A percentile compares a stretch with the other conserved stretches of the same genome.
Conservation (phyloP, 2,888 invertebrate species). For the Subacronicta megacephala region DNA sequence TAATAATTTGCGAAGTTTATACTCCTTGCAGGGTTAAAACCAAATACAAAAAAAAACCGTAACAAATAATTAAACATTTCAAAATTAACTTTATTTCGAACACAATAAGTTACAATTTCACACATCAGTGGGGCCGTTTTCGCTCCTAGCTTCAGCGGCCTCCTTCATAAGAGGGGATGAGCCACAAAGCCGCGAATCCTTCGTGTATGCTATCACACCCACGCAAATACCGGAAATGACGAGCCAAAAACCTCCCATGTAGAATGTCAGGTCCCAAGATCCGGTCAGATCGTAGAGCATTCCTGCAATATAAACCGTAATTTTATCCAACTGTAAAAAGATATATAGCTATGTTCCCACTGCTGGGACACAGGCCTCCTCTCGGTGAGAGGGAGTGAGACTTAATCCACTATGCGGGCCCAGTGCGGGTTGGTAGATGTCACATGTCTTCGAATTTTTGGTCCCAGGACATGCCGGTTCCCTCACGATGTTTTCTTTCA, state of each 20-base stretch:
- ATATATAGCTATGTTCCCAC: too few relatives aligned
- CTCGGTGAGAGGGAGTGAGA: too few relatives aligned
- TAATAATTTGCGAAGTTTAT: too few relatives aligned
- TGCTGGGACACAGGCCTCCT: too few relatives aligned
- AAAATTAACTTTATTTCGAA: constrained; percentile 38
- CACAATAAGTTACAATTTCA: constrained; percentile 29
- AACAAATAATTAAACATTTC: constrained; percentile 11
- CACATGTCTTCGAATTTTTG: too few relatives aligned
- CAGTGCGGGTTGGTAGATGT: too few relatives aligned
- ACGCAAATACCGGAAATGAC: constrained; percentile 76
- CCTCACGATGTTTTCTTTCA: too few relatives aligned
- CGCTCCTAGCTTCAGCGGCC: constrained; percentile 60
- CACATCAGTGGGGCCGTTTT: constrained; percentile 34
- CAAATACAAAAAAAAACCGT: not conserved
- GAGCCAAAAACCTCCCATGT: constrained; percentile 79
- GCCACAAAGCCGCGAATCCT: constrained; percentile 76
- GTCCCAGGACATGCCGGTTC: too few relatives aligned
- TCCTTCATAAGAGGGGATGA: constrained; percentile 74
- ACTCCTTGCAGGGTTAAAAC: too few relatives aligned
- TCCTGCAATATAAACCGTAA: constrained; percentile 67
- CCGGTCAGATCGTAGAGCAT: constrained; percentile 77
- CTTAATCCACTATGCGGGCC: too few relatives aligned
- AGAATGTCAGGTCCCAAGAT: constrained; percentile 82
- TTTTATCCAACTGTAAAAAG: not conserved
- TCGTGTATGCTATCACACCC: constrained; percentile 78